Evolutionary conservation across 2,797 vertebrate genomes (phyloP).

Genomic region (Enteromius mattozi): DNA sequence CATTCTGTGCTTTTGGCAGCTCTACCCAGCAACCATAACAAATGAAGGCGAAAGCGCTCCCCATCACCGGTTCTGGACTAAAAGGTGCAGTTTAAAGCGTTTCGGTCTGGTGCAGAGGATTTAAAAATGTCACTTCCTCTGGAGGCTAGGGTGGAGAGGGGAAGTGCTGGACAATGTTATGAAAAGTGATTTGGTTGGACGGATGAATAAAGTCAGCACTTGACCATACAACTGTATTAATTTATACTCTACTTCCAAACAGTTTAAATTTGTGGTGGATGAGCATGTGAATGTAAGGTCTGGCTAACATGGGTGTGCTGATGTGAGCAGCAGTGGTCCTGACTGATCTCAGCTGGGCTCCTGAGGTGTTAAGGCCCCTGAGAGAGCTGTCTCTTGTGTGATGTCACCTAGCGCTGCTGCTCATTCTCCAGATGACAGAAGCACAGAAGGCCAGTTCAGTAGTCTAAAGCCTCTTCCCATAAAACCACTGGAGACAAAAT

Average conservation of each 20-base stretch:
- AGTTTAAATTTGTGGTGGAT: not conserved
- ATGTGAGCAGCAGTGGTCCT: slow-evolving; percentile 34
- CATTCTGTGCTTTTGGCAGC: slow-evolving; percentile 55
- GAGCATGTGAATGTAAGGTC: slow-evolving; percentile 27
- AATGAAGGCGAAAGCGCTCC: slow-evolving; percentile 37
- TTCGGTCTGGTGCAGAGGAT: slow-evolving; percentile 24
- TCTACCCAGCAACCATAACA: slow-evolving; percentile 48
- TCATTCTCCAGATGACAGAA: slow-evolving; percentile 45
- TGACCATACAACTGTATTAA: not conserved
- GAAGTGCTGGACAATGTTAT: slow-evolving; percentile 8
- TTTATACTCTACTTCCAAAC: not conserved
- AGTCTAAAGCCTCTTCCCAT: slow-evolving; percentile 41
- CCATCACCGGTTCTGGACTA: not conserved
- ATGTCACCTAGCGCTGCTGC: slow-evolving; percentile 49
- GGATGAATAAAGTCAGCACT: not conserved
- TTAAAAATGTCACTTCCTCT: slow-evolving; percentile 22
- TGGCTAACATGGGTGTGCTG: slow-evolving; percentile 15
- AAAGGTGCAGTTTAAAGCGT: slow-evolving; percentile 35
- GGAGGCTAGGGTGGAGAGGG: not conserved
- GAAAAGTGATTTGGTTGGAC: slow-evolving; percentile 10
- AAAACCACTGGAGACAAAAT: slow-evolving; percentile 4
- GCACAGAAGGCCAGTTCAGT: slow-evolving; percentile 29
- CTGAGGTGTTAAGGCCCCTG: slow-evolving; percentile 45
- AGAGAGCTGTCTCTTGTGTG: slow-evolving; percentile 51
- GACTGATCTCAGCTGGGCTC: slow-evolving; percentile 47